These are phyloP conservation scores for Tetrao urogallus DNA, from an alignment of 2,113 vertebrate genomes.

Conservation along the genomic window DNA sequence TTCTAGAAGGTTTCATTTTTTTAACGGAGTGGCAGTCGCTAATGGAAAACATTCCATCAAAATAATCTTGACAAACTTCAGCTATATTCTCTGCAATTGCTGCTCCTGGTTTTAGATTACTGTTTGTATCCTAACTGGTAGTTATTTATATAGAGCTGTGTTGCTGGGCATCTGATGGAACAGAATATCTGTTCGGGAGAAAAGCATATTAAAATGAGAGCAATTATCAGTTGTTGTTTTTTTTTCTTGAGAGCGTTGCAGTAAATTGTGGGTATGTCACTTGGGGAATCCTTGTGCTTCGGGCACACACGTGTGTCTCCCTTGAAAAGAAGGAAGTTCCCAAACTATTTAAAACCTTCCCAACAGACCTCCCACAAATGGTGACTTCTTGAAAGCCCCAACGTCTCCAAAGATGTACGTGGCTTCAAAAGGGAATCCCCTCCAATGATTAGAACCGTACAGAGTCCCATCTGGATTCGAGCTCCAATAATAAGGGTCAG, in stretches of 20 bases:
- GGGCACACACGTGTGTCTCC: neutral
- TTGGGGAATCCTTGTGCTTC: conserved; percentile 53
- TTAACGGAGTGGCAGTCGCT: neutral
- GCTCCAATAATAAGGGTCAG: conserved; percentile 79
- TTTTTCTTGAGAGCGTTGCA: neutral
- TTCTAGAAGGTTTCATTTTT: neutral
- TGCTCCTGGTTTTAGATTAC: conserved; percentile 13
- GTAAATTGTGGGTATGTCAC: neutral
- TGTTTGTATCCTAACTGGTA: neutral
- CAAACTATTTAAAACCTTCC: conserved; percentile 66
- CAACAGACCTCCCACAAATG: conserved; percentile 78
- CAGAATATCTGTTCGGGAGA: neutral
- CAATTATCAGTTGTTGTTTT: neutral
- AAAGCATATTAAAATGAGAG: neutral
- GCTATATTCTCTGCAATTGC: neutral
- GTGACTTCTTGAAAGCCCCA: conserved; percentile 75
- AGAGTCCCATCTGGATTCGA: conserved; percentile 77
- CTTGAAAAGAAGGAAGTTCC: conserved; percentile 66
- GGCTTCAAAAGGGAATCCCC: conserved; percentile 78
- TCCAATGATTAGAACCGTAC: conserved; percentile 74
- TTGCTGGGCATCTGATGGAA: neutral
- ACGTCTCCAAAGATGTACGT: conserved; percentile 64
- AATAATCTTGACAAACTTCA: neutral
- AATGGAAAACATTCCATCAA: conserved; percentile 22
- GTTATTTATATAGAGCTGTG: neutral